These are phyloP conservation scores for Cerceris ruficornis DNA, from an alignment of 2,888 invertebrate genomes.

Conservation along the genomic window DNA sequence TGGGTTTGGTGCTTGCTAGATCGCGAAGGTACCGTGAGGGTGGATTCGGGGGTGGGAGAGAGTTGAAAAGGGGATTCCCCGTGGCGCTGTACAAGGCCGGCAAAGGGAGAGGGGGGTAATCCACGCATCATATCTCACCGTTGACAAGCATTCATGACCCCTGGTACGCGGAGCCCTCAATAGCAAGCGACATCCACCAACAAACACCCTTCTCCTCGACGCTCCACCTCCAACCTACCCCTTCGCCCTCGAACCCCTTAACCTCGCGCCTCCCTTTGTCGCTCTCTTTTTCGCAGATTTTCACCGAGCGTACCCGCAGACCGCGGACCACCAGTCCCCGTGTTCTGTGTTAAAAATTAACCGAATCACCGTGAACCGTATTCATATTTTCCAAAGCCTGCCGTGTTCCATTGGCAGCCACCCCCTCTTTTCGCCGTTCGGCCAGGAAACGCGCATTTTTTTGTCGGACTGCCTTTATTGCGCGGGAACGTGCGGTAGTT, in stretches of 20 bases:
- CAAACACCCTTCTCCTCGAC: constrained; percentile 60
- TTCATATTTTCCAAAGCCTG: constrained; percentile 56
- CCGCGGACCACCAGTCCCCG: constrained; percentile 51
- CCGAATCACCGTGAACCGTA: constrained; percentile 66
- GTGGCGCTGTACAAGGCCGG: constrained; percentile 53
- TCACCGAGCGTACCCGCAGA: constrained; percentile 59
- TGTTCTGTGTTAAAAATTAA: constrained; percentile 67
- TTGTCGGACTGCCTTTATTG: constrained; percentile 48
- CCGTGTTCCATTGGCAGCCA: not conserved
- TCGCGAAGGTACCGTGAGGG: constrained; percentile 38
- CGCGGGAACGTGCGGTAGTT: constrained; percentile 31
- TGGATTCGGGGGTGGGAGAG: constrained; percentile 28
- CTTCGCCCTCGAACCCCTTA: constrained; percentile 44
- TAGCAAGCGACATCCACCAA: constrained; percentile 74
- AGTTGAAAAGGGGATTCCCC: constrained; percentile 58
- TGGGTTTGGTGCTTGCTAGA: constrained; percentile 41
- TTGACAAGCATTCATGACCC: constrained; percentile 78
- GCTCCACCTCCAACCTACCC: not conserved
- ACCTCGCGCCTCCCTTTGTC: constrained; percentile 35
- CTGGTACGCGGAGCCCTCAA: constrained; percentile 70
- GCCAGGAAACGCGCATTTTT: constrained; percentile 33
- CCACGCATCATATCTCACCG: constrained; percentile 77
- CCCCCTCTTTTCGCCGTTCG: not conserved
- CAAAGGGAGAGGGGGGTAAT: constrained; percentile 66
- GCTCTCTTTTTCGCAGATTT: constrained; percentile 53